These are phyloP conservation scores for Ommatoiulus sabulosus DNA, from an alignment of 2,888 invertebrate species.

Conservation along the genomic window DNA sequence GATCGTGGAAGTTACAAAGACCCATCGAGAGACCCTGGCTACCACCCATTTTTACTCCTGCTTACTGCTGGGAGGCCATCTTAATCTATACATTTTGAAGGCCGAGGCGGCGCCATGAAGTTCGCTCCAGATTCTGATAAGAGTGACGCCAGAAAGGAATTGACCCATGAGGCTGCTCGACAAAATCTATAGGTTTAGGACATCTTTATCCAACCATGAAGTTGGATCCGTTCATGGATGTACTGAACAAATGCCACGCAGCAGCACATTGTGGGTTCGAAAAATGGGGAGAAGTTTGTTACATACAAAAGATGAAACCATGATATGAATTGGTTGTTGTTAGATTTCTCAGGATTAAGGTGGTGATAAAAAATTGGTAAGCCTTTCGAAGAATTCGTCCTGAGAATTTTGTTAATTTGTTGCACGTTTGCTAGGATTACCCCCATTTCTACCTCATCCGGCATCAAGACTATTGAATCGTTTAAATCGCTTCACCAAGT, in stretches of 20 bases:
- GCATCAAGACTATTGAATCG: constrained; percentile 51
- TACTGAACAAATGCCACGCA: not conserved
- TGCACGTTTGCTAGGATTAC: constrained; percentile 42
- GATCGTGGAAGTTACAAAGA: not conserved
- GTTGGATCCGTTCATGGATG: not conserved
- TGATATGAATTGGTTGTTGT: constrained; percentile 41
- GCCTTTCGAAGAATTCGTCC: constrained; percentile 44
- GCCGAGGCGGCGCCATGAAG: not conserved
- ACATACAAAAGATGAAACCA: not conserved
- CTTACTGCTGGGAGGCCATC: not conserved
- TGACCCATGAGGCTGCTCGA: not conserved
- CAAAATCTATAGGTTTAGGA: not conserved
- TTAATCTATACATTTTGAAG: constrained; percentile 7
- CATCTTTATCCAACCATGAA: not conserved
- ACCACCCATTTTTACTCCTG: constrained; percentile 6
- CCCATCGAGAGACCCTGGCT: not conserved
- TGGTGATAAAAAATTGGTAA: constrained; percentile 42
- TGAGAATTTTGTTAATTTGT: constrained; percentile 49
- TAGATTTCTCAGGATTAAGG: constrained; percentile 32
- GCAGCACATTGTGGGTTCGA: constrained; percentile 1
- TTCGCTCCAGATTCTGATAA: not conserved
- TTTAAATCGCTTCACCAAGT: constrained; percentile 1
- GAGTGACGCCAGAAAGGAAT: not conserved
- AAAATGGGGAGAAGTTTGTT: constrained; percentile 24
- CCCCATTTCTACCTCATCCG: constrained; percentile 57